Base-by-base conservation (phyloP, 2,888 invertebrate species). In the Spodoptera picta region DNA sequence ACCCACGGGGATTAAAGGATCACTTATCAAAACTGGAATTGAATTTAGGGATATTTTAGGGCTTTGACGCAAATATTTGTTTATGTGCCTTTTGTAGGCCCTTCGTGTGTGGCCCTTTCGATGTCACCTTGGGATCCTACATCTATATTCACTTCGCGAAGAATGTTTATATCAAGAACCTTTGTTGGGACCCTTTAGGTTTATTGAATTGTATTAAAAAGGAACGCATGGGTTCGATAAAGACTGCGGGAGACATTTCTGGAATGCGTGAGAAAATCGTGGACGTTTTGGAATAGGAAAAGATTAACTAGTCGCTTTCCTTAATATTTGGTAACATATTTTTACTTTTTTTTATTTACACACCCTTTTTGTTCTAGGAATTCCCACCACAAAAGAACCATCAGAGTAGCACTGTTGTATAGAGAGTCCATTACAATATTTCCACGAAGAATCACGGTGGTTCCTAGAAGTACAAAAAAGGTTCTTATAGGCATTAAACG, bases 11-110 rank as follows among this genome's bases (percentile, higher is more conserved):
- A 79, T 81, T 75, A 74, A 69, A 66, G 77, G 79, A 77, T 79
- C 83, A 80, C 83, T 83, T 85, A 85, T 81, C 81, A 83, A 84
- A 84, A 79, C 79, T 80, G 72, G 65, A 85, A 87, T 86, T 84
- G 82, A 83, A 83, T 84, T 81, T 59, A 66, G 69, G 48, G 62
- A 77, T 68, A 73, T 81, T 59, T 70, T 55, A 61, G 61, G 56
- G 55, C 50, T 73, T 75, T 62, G 58, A 52, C 60, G 46, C 67
- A 79, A 79, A 76, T 76, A 76, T 79, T 76, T 76, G 74, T 65
- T 75, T 75, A 72, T 68, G 48, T 55, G 45, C 23, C 62, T 56
- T 77, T 70, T 77, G 60, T 67, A 73, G 46, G 48, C 49, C 56
- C 19, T 54, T 19, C 19, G 19, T 49, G 58, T 42, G 24, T 11